phyloP scores from a whole-genome alignment of 2,113 vertebrate species.

The Laticauda laticaudata region DNA sequence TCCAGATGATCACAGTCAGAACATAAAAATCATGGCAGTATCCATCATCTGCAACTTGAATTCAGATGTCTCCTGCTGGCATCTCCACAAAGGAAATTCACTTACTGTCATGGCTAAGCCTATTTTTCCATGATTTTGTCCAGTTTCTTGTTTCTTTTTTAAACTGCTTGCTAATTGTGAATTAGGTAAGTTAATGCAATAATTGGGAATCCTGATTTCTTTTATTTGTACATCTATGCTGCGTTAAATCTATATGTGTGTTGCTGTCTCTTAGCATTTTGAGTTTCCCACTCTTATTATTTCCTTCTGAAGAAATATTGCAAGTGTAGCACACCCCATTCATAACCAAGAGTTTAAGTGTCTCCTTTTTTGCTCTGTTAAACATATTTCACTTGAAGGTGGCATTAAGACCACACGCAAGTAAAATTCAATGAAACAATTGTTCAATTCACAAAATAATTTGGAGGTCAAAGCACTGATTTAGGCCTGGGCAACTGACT shows the following conservation, averaged over 20 bases:
- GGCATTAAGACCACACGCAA: constrained; percentile 72
- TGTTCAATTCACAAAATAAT: constrained; percentile 82
- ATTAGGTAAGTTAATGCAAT: not conserved
- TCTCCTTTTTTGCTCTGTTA: constrained; percentile 74
- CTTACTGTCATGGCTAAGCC: not conserved
- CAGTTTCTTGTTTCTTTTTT: not conserved
- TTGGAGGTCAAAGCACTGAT: constrained; percentile 78
- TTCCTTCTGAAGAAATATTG: constrained; percentile 5
- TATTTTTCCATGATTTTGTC: not conserved
- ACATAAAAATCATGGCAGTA: not conserved
- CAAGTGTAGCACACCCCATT: constrained; percentile 44
- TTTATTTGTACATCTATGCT: not conserved
- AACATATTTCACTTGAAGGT: constrained; percentile 77
- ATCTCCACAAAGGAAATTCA: not conserved
- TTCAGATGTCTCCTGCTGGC: not conserved
- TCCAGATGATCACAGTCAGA: not conserved
- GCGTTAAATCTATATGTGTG: too few species aligned
- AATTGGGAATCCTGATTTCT: not conserved
- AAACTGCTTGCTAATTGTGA: not conserved
- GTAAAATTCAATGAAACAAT: constrained; percentile 61
- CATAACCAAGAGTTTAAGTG: constrained; percentile 67
- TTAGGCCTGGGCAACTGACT: constrained; percentile 74
- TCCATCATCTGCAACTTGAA: not conserved
- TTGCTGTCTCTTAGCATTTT: not conserved
- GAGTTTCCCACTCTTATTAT: not conserved